Conservation (phyloP, 1,140 invertebrate genomes). For the Philaenus spumarius region DNA sequence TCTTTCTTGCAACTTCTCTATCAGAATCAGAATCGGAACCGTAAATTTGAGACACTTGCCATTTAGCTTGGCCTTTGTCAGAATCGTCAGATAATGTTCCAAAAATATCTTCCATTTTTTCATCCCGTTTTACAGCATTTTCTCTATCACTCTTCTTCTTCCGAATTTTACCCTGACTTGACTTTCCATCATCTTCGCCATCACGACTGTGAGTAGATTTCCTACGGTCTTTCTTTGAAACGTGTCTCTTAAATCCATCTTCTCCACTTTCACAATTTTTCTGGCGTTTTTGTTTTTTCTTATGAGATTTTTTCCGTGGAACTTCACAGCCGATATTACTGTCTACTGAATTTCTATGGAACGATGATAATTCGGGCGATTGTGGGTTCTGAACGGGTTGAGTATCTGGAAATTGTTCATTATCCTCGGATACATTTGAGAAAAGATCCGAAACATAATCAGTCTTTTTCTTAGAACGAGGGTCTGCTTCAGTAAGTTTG, state of each 20-base stretch:
- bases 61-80: slow-evolving; percentile 34
- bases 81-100: slow-evolving; percentile 73
- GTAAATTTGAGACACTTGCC: slow-evolving; percentile 37
- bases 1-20: slow-evolving; percentile 40
- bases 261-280: slow-evolving; percentile 46
- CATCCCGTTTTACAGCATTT: slow-evolving; percentile 47
- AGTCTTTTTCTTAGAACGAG: background rate
- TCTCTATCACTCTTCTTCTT: slow-evolving; percentile 29
- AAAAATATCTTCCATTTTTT: slow-evolving; percentile 82
- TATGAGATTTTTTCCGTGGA: slow-evolving; percentile 62
- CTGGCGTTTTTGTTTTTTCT: slow-evolving; percentile 73
- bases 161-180: slow-evolving; percentile 61
- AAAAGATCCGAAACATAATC: slow-evolving; percentile 12
- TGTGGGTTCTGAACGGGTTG: slow-evolving; percentile 8
- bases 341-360: slow-evolving; percentile 24
- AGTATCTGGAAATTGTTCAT: slow-evolving; percentile 10
- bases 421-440: slow-evolving; percentile 21
- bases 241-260: slow-evolving; percentile 33
- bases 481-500: background rate
- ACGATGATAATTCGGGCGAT: slow-evolving; percentile 17
- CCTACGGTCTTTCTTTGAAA: slow-evolving; percentile 34
- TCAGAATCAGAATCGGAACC: slow-evolving; percentile 38
- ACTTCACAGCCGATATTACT: slow-evolving; percentile 12
- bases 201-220: slow-evolving; percentile 28
- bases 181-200: slow-evolving; percentile 49